These are phyloP conservation scores for Neodontobutis hainanensis DNA, from an alignment of 2,113 vertebrate species.

Conservation along the genomic window DNA sequence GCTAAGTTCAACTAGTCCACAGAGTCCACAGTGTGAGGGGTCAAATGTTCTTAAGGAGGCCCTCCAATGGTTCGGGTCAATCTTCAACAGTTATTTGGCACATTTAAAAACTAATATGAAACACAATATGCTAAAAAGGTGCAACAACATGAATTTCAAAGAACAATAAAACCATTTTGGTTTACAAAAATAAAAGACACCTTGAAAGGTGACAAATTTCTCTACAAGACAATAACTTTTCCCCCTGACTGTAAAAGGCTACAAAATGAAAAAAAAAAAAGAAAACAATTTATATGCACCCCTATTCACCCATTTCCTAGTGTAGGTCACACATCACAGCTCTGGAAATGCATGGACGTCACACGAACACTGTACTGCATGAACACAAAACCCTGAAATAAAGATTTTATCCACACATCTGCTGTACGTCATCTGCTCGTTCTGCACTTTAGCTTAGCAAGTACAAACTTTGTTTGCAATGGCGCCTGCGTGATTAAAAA, in stretches of 20 bases:
- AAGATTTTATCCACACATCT: not conserved
- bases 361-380: constrained; percentile 63
- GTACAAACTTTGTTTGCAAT: not conserved
- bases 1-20: constrained; percentile 9
- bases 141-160: constrained; percentile 58
- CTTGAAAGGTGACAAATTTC: constrained; percentile 60
- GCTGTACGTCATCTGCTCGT: constrained; percentile 6
- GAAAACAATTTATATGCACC: constrained; percentile 22
- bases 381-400: constrained; percentile 62
- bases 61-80: constrained; percentile 53
- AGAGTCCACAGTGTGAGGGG: constrained; percentile 14
- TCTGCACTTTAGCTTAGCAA: constrained; percentile 18
- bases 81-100: constrained; percentile 79
- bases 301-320: constrained; percentile 24
- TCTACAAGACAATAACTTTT: constrained; percentile 66
- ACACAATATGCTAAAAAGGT: constrained; percentile 74
- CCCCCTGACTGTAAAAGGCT: constrained; percentile 62
- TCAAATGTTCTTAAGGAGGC: constrained; percentile 32
- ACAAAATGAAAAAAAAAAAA: constrained; percentile 32
- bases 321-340: constrained; percentile 43
- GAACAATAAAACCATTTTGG: constrained; percentile 72
- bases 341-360: constrained; percentile 59
- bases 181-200: constrained; percentile 76
- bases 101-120: constrained; percentile 73
- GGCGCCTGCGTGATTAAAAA: not conserved